Conservation (phyloP, 2,797 vertebrate genomes). For the Tragelaphus eurycerus region DNA sequence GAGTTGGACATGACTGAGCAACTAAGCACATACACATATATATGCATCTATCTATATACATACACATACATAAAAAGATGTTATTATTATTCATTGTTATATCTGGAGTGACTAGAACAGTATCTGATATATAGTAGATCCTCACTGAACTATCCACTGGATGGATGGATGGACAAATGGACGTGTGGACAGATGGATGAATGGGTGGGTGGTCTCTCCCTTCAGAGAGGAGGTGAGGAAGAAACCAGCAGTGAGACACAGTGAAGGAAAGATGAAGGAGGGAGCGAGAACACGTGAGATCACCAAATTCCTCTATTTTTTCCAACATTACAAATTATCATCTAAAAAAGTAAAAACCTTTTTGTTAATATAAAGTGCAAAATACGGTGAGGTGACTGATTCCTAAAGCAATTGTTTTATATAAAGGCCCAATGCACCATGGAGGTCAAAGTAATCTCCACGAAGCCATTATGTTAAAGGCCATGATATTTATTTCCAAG, state of each 20-base stretch:
- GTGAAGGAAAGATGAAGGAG: not conserved
- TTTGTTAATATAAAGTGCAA: not conserved
- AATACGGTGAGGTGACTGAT: not conserved
- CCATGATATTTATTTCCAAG: not conserved
- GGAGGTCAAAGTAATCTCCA: not conserved
- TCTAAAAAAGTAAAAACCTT: not conserved
- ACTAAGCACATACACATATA: not conserved
- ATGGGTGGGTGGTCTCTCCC: not conserved
- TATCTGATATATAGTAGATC: not conserved
- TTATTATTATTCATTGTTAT: not conserved
- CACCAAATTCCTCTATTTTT: not conserved
- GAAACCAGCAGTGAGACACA: not conserved
- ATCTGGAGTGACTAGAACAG: not conserved
- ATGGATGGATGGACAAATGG: not conserved
- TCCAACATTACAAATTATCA: not conserved
- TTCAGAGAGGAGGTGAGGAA: not conserved
- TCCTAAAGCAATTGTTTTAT: constrained; percentile 23
- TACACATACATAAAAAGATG: not conserved
- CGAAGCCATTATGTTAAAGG: not conserved
- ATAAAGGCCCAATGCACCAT: not conserved
- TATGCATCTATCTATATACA: not conserved
- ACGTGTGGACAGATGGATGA: not conserved
- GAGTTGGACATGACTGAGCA: not conserved
- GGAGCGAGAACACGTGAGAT: not conserved
- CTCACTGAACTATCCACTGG: not conserved